Base-by-base conservation (phyloP, 2,113 vertebrate species). In the Sakesphorus luctuosus region DNA sequence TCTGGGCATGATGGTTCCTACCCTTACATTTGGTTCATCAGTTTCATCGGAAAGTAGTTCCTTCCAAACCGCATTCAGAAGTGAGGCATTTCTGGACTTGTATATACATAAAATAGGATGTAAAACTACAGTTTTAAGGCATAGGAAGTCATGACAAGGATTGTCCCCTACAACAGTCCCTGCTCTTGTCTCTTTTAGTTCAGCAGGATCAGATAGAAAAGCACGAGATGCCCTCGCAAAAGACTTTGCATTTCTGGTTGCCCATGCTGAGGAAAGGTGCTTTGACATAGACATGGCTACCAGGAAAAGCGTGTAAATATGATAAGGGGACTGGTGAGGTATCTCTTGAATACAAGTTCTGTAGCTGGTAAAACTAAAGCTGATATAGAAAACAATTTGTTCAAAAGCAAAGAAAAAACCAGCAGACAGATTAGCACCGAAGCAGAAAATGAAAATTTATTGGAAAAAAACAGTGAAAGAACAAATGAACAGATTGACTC, bases 301-400 rank as follows among this genome's bases (percentile, higher is more conserved):
- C 36, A 88, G 79, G 44, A 85, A 49, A 85, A 61, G 28, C 16
- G 5, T 40, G 8, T 52, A 29, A 35, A 14, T 47, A 47, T 23
- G 16, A 36, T 33, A 47, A 56, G 8, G 23, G 16, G 9, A 9
- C 18, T 63, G 36, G 4, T 21, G 68, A 77, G 49, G 18, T 47
- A 7, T 13, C 10, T 75, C 13, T 78, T 47, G 25, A 43, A 63
- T 87, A 43, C 29, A 38, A 13, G 53, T 94, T 44, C 24, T 43
- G 62, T 35, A 87, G 31, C 43, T 59, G 38, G 25, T 72, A 63
- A 84, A 75, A 87, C 43, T 78, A 43, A 91, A 71, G 46, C n/a
- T 0, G 0, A 36, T 31, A 29, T 0, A 61, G 29, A 61, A 80
- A 69, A 65, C 2, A 3, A 7, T 40, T 74, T 2, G 2, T 49